Conservation (phyloP, 2,113 vertebrate species). For the Colius striatus region DNA sequence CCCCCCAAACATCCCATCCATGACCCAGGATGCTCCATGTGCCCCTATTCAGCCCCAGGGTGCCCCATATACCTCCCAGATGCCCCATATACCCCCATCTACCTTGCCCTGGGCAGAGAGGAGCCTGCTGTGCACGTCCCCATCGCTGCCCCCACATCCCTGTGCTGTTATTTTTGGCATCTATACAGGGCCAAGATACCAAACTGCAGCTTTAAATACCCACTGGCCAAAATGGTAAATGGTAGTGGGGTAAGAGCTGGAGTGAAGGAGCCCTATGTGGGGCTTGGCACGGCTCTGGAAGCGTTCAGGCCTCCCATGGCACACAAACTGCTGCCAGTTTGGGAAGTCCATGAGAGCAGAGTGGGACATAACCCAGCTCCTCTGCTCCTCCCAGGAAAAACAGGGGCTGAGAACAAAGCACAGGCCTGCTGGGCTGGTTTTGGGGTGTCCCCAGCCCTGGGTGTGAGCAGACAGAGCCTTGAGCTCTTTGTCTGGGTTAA, state of each 20-base stretch:
- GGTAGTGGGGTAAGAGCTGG: not conserved
- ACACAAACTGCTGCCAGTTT: not conserved
- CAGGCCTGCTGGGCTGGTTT: not conserved
- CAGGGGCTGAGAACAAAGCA: not conserved
- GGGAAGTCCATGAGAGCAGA: not conserved
- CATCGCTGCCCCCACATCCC: no score
- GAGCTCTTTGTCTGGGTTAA: constrained; percentile 10
- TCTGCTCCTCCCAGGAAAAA: not conserved
- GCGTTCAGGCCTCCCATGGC: not conserved
- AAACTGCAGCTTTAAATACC: no score
- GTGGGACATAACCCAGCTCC: not conserved
- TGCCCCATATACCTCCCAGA: no score
- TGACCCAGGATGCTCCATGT: not conserved
- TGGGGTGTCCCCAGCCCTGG: not conserved
- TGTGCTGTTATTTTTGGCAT: no score
- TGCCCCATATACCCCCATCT: not conserved
- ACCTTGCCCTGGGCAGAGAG: no score
- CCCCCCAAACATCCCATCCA: no score
- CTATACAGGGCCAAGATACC: no score
- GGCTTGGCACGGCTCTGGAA: not conserved
- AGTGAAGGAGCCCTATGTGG: not conserved
- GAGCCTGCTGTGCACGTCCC: no score
- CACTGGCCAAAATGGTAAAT: no score
- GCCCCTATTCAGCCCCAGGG: not conserved
- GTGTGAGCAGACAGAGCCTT: not conserved